Conservation (phyloP, 2,113 vertebrate species). For the Columba livia region DNA sequence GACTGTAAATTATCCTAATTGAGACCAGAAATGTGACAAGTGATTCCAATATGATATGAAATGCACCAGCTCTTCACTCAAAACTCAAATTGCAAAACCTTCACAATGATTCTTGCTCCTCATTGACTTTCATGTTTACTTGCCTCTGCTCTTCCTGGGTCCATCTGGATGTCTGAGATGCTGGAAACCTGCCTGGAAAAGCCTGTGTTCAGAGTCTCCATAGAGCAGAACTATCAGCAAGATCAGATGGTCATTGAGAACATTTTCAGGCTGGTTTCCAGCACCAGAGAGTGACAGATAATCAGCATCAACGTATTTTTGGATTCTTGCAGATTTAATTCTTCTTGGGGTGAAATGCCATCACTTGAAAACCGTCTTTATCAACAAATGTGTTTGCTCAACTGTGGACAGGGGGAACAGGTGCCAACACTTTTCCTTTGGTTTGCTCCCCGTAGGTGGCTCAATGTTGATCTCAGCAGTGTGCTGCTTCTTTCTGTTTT, state of each 20-base stretch:
- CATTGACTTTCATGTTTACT: conserved; percentile 10
- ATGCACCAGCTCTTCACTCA: neutral
- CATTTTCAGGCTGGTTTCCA: conserved; percentile 22
- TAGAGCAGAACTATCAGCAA: neutral
- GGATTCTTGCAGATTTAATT: neutral
- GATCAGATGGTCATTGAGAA: neutral
- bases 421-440: neutral
- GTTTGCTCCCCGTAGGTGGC: conserved; percentile 73
- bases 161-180: conserved; percentile 17
- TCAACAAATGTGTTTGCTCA: neutral
- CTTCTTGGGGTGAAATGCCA: neutral
- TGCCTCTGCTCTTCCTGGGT: neutral
- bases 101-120: neutral
- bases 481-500: conserved; percentile 94
- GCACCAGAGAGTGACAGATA: neutral
- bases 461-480: conserved; percentile 92
- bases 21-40: conserved; percentile 21
- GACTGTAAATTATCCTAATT: conserved; percentile 57
- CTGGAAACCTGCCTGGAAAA: conserved; percentile 35
- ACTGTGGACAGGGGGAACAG: neutral
- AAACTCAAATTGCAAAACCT: conserved; percentile 19
- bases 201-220: neutral
- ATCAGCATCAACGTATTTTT: neutral
- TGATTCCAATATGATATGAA: neutral
- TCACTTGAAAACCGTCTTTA: neutral